Evolutionary conservation across 2,113 vertebrate species (phyloP).

Genomic region (Dromiciops gliroides): DNA sequence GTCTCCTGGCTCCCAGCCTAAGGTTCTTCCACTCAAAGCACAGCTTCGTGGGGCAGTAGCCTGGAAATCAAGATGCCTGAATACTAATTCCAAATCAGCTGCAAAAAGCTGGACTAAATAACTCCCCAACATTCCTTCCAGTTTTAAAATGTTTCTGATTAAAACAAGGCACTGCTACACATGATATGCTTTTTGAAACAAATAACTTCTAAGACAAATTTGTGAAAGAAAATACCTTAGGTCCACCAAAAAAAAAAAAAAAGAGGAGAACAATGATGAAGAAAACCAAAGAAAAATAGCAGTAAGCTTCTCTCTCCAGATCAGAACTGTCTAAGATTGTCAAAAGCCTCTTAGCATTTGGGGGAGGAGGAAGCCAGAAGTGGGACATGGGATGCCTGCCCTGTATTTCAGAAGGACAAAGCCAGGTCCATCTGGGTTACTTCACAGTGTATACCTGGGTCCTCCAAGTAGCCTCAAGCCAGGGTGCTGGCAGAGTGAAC

Average conservation of each 20-base stretch:
- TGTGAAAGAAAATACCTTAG: background rate
- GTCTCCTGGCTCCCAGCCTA: background rate
- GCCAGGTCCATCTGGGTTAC: background rate
- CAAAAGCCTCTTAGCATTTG: background rate
- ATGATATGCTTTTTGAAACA: conserved; percentile 17
- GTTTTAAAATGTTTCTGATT: background rate
- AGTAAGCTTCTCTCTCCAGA: background rate
- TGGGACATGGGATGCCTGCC: background rate
- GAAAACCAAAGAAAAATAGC: background rate
- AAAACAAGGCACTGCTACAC: conserved; percentile 3
- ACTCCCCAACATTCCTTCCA: no score
- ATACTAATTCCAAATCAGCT: background rate
- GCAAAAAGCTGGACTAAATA: no score
- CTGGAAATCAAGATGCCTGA: background rate
- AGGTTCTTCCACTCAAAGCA: background rate
- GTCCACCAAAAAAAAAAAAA: background rate
- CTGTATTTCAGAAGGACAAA: background rate
- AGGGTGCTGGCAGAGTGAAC: background rate
- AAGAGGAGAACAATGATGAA: background rate
- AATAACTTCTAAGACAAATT: background rate
- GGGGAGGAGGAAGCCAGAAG: background rate
- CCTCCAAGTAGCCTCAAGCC: background rate
- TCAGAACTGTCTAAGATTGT: background rate
- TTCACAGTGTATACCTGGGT: background rate
- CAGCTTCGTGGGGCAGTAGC: background rate